Evolutionary conservation across 2,797 vertebrate genomes (phyloP).

Genomic region (Siniperca obscura): DNA sequence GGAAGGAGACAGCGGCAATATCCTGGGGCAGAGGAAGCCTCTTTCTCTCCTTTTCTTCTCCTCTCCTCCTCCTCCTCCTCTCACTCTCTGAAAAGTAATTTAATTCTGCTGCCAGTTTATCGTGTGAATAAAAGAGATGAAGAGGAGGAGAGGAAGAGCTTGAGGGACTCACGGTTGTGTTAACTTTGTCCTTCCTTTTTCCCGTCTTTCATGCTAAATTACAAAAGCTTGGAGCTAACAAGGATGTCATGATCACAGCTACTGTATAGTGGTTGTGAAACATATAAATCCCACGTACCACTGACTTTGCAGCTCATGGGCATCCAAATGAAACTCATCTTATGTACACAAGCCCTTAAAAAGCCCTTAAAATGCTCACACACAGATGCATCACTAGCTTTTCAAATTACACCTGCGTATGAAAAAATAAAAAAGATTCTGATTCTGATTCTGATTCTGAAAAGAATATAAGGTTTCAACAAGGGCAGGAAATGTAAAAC

Average conservation of each 20-base stretch:
- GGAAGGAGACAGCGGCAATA: conserved; percentile 31
- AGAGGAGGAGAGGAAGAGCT: conserved; percentile 57
- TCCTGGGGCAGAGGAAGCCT: conserved; percentile 48
- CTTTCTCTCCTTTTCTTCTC: conserved; percentile 20
- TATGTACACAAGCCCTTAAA: not conserved
- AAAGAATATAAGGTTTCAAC: not conserved
- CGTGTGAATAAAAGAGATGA: conserved; percentile 57
- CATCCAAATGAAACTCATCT: conserved; percentile 6
- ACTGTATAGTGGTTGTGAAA: not conserved
- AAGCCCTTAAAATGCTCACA: not conserved
- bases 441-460: too few species aligned
- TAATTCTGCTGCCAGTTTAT: conserved; percentile 59
- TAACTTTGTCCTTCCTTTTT: conserved; percentile 50
- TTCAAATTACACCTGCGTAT: not conserved
- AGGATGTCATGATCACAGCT: conserved; percentile 30
- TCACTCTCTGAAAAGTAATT: conserved; percentile 57
- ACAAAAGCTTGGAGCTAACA: conserved; percentile 31
- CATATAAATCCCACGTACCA: conserved; percentile 1
- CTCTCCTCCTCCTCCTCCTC: conserved; percentile 4
- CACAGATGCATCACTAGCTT: not conserved
- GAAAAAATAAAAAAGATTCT: not conserved
- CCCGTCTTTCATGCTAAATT: conserved; percentile 19
- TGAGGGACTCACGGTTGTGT: conserved; percentile 45
- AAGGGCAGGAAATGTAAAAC: conserved; percentile 13
- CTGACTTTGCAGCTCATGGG: conserved; percentile 1